Percentiles rank a stretch among this genome's conserved stretches.
Evolutionary conservation across 2,888 invertebrate species (phyloP).

Genomic region (Bibio marci): DNA sequence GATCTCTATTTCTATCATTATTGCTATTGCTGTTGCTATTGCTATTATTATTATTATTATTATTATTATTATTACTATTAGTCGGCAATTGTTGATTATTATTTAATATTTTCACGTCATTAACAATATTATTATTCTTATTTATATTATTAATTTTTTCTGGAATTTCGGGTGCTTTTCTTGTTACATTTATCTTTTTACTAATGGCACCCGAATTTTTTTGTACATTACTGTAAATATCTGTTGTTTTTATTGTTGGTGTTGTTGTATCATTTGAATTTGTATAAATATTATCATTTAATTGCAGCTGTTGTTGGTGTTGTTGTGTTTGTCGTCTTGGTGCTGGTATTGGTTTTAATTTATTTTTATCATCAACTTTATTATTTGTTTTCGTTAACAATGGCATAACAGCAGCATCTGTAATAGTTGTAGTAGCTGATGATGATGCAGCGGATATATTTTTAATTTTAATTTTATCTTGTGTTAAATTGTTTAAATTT

Average conservation of each 20-base stretch:
- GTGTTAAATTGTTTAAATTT: slow-evolving; percentile 2
- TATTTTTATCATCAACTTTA: slow-evolving; percentile 19
- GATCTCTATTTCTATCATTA: too few species aligned
- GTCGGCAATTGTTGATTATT: too few species aligned
- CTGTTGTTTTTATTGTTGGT: neutral
- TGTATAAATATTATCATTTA: neutral
- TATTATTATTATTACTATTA: too few species aligned
- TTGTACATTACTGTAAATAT: slow-evolving; percentile 5
- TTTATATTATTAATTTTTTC: too few species aligned
- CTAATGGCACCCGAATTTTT: slow-evolving; percentile 9
- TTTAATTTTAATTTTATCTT: neutral
- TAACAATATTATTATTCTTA: too few species aligned
- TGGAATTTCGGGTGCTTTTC: slow-evolving; percentile 18
- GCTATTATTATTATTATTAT: too few species aligned
- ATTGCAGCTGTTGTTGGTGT: neutral
- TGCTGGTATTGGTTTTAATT: slow-evolving; percentile 21
- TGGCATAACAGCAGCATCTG: too few species aligned
- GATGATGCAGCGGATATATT: too few species aligned
- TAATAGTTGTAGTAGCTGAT: too few species aligned
- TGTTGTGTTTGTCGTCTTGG: slow-evolving; percentile 15
- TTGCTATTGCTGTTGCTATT: too few species aligned
- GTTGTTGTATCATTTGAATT: neutral
- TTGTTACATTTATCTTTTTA: slow-evolving; percentile 12
- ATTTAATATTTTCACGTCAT: too few species aligned
- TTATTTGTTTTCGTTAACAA: too few species aligned